Percentiles rank a stretch among this genome's conserved stretches.
phyloP scores from a whole-genome alignment of 2,888 invertebrate species.

The Apamea sordens region DNA sequence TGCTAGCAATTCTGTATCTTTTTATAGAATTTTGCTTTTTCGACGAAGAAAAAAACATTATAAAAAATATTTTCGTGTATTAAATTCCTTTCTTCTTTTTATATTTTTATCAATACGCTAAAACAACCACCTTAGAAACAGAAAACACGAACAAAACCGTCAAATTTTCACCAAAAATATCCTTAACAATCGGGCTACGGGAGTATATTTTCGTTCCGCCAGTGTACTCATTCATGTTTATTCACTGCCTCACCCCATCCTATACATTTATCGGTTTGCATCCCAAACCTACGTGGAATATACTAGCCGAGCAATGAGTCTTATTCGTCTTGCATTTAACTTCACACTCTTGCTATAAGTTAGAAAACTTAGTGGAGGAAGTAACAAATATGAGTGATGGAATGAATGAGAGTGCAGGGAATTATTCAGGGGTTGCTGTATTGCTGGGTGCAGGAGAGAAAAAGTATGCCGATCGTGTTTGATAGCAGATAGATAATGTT shows the following conservation, averaged over 20 bases:
- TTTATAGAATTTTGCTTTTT: constrained; percentile 1
- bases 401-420: constrained; percentile 24
- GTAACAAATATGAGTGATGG: constrained; percentile 60
- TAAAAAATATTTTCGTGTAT: not conserved
- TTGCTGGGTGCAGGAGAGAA: not conserved
- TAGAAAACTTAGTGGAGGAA: constrained; percentile 58
- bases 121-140: not conserved
- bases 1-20: not conserved
- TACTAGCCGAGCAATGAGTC: constrained; percentile 69
- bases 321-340: constrained; percentile 85
- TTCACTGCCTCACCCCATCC: constrained; percentile 78
- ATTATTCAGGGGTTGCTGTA: constrained; percentile 45
- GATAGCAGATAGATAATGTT: not conserved
- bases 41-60: not conserved
- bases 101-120: constrained; percentile 7
- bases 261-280: constrained; percentile 87
- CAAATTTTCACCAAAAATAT: constrained; percentile 22
- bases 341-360: constrained; percentile 75
- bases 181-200: constrained; percentile 30
- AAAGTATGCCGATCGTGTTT: not conserved
- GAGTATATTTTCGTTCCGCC: constrained; percentile 42
- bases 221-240: constrained; percentile 76
- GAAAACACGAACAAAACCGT: constrained; percentile 12
- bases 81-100: not conserved
- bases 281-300: constrained; percentile 81